A percentile compares a stretch with the other conserved stretches of the same genome.
phyloP scores from a whole-genome alignment of 1,140 invertebrate species.

The Drosophila tristis region DNA sequence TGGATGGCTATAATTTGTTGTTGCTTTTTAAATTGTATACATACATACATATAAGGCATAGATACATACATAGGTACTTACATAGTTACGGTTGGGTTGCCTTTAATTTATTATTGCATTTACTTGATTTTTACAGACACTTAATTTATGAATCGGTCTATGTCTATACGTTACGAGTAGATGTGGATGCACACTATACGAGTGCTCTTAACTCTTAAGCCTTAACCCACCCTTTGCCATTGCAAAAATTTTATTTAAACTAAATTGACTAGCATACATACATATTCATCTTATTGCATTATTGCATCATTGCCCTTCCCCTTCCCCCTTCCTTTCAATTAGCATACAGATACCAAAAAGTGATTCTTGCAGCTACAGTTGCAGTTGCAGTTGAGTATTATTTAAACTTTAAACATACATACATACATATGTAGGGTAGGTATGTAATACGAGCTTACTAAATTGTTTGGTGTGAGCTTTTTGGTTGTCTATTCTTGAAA shows the following conservation, averaged over 20 bases:
- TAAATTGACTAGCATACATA: conserved; percentile 56
- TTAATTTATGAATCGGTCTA: conserved; percentile 29
- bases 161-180: conserved; percentile 24
- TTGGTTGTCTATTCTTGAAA: no score
- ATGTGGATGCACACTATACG: no score
- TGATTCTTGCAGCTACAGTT: conserved; percentile 1
- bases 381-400: conserved; percentile 23
- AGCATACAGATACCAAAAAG: conserved; percentile 24
- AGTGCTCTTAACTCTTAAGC: no score
- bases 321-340: conserved; percentile 1
- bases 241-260: conserved; percentile 39
- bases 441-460: no score
- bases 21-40: no score
- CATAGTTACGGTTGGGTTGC: conserved; percentile 14
- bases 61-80: conserved; percentile 18
- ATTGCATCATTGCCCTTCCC: conserved; percentile 8
- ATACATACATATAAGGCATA: conserved; percentile 1
- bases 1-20: no score
- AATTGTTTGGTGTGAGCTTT: no score
- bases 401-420: conserved; percentile 14
- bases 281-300: conserved; percentile 17
- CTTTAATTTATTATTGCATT: conserved; percentile 53
- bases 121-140: conserved; percentile 42
- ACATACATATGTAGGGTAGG: neutral
- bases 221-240: neutral